Evolutionary conservation across 2,797 vertebrate species (phyloP).

Genomic region (Diplodus sargus): DNA sequence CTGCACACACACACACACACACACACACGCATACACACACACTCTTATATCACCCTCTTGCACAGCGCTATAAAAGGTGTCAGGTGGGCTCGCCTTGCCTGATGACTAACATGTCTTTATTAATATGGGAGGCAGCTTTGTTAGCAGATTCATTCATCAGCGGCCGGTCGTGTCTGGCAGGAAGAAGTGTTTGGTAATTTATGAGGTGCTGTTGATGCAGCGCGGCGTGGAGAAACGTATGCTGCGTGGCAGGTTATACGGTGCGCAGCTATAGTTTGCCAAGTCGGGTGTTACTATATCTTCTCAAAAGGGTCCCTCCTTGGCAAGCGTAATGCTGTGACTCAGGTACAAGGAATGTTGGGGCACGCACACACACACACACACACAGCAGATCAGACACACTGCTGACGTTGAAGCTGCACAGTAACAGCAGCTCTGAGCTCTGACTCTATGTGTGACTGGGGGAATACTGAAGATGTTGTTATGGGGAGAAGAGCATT

Average conservation of each 20-base stretch:
- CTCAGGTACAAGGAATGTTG: slow-evolving; percentile 27
- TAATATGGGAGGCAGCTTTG: slow-evolving; percentile 29
- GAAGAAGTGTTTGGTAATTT: slow-evolving; percentile 29
- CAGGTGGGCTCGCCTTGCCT: neutral
- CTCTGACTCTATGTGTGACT: neutral
- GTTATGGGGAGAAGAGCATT: neutral
- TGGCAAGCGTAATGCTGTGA: slow-evolving; percentile 36
- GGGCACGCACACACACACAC: neutral
- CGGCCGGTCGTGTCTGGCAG: neutral
- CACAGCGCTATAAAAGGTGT: slow-evolving; percentile 9
- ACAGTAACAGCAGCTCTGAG: slow-evolving; percentile 29
- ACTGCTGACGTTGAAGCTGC: slow-evolving; percentile 12
- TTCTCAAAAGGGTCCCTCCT: neutral
- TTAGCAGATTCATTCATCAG: slow-evolving; percentile 13
- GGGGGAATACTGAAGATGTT: neutral
- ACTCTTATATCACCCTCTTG: neutral
- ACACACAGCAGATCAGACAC: slow-evolving; percentile 26
- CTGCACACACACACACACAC: neutral
- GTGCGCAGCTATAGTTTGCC: slow-evolving; percentile 10
- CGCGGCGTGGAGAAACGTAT: slow-evolving; percentile 9
- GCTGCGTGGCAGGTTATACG: slow-evolving; percentile 22
- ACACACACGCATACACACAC: slow-evolving; percentile 1
- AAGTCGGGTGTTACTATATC: slow-evolving; percentile 31
- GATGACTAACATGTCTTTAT: slow-evolving; percentile 27
- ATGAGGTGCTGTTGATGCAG: slow-evolving; percentile 41